These are phyloP conservation scores for Sebastes schlegelii DNA, from an alignment of 2,113 vertebrate genomes.

Conservation along the genomic window DNA sequence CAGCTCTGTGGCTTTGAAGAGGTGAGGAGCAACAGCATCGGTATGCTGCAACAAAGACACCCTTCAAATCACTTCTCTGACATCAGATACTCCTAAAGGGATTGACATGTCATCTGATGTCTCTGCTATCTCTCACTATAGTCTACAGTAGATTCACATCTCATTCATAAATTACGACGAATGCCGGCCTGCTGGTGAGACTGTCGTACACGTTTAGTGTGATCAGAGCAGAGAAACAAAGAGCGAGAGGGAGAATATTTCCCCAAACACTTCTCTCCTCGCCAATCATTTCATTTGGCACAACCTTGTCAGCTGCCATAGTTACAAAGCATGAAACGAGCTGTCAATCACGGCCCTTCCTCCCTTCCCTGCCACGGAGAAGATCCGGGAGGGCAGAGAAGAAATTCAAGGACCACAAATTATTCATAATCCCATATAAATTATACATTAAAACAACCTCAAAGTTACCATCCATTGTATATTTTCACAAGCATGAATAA, in stretches of 20 bases:
- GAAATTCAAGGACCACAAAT: conserved; percentile 49
- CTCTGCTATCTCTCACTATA: conserved; percentile 26
- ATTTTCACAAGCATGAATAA: conserved; percentile 35
- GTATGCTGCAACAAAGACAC: conserved; percentile 46
- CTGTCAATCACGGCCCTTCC: conserved; percentile 69
- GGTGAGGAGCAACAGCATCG: conserved; percentile 35
- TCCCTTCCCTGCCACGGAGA: conserved; percentile 14
- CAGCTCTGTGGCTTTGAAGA: conserved; percentile 48
- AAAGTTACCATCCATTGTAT: conserved; percentile 43
- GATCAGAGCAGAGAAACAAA: conserved; percentile 37
- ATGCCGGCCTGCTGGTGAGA: neutral
- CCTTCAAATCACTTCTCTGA: conserved; percentile 38
- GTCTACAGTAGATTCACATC: conserved; percentile 11
- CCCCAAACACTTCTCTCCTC: conserved; percentile 54
- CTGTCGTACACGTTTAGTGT: conserved; percentile 27
- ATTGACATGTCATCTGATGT: conserved; percentile 32
- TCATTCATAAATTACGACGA: conserved; percentile 46
- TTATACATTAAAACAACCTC: conserved; percentile 57
- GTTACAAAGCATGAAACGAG: conserved; percentile 72
- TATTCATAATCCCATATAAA: conserved; percentile 56
- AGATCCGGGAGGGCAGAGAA: conserved; percentile 4
- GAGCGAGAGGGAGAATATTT: conserved; percentile 50
- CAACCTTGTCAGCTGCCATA: conserved; percentile 73
- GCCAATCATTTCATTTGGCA: conserved; percentile 72
- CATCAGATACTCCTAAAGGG: conserved; percentile 32